Base-by-base conservation (phyloP, 2,888 invertebrate species). In the Drosophila trichaetosa region DNA sequence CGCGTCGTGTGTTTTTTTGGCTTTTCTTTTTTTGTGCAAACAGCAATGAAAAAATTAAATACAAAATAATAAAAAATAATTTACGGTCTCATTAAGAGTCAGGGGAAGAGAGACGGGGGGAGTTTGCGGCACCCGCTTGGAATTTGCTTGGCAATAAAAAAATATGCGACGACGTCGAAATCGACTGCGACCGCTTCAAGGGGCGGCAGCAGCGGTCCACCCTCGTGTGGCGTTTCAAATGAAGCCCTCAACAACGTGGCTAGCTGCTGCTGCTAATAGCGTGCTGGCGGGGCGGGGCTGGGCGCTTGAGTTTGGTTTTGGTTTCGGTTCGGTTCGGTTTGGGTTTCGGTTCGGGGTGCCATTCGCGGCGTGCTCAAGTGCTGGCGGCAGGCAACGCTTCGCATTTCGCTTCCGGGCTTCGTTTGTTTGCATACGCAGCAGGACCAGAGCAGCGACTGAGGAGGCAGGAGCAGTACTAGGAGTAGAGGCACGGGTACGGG, bases 21-120 rank as follows among this genome's bases (percentile, higher is more conserved):
- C 11, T 6, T 58, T 67, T 51, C 51, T 34, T 49, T 21, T 56
- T 52, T 40, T 51, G 24, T 29, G 61, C 68, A 65, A 65, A 79
- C 66, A 82, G 73, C 83, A 88, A 90, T 88, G 83, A 88, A 88
- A 90, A 83, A 77, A 90, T 90, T 90, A 88, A 87, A 90, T 88
- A 88, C 89, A 72, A 88, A 87, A 89, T 86, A 89, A 90, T 83
- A 87, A 90, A 87, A 90, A 87, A 90, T 83, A 83, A 87, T 87
- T 90, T 87, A 87, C 87, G 89, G 80, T 76, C 87, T 87, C 90
- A 87, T 87, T 87, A 90, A 83, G 83, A 77, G 83, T 69, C 72
- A 71, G 38, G 29, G 53, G 34, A 38, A 21, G 56, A 29, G 51
- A 1, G 64, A 24, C 33, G 48, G 42, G 63, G n/a, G 42, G 57